Percentiles rank a stretch among this genome's conserved stretches.
Evolutionary conservation across 2,113 vertebrate species (phyloP).

Genomic region (Brachionichthys hirsutus): DNA sequence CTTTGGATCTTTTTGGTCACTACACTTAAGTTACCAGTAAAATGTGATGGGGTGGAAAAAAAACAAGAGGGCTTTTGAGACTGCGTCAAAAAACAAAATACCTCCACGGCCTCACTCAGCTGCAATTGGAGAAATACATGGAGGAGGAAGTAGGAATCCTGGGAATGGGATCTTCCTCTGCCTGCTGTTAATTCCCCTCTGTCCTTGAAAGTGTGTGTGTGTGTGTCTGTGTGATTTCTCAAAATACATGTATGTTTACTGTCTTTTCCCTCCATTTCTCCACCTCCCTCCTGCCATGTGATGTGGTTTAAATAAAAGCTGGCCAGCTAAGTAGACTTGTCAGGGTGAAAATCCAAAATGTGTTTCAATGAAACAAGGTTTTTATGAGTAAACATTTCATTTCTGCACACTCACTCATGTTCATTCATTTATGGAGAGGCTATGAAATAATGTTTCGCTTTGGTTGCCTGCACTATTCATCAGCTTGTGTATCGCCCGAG

Average conservation of each 20-base stretch:
- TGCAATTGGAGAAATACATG: constrained; percentile 52
- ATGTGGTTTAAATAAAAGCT: constrained; percentile 66
- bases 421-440: constrained; percentile 62
- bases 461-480: constrained; percentile 72
- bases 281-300: constrained; percentile 11
- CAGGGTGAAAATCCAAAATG: constrained; percentile 57
- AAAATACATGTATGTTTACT: constrained; percentile 30
- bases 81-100: constrained; percentile 55
- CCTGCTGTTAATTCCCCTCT: constrained; percentile 61
- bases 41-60: constrained; percentile 26
- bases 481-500: constrained; percentile 58
- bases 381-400: constrained; percentile 64
- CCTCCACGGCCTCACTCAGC: constrained; percentile 48
- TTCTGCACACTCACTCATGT: constrained; percentile 55
- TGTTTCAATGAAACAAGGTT: constrained; percentile 59
- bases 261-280: constrained; percentile 9
- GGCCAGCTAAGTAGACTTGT: constrained; percentile 62
- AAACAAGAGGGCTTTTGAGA: constrained; percentile 34
- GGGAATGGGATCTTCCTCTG: constrained; percentile 60
- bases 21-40: constrained; percentile 29
- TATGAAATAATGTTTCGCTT: constrained; percentile 60
- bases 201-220: constrained; percentile 55
- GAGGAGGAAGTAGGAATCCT: constrained; percentile 57
- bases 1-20: constrained; percentile 17
- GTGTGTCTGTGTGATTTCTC: constrained; percentile 9